Conservation (phyloP, 2,888 invertebrate genomes). For the Eremobia ochroleuca region DNA sequence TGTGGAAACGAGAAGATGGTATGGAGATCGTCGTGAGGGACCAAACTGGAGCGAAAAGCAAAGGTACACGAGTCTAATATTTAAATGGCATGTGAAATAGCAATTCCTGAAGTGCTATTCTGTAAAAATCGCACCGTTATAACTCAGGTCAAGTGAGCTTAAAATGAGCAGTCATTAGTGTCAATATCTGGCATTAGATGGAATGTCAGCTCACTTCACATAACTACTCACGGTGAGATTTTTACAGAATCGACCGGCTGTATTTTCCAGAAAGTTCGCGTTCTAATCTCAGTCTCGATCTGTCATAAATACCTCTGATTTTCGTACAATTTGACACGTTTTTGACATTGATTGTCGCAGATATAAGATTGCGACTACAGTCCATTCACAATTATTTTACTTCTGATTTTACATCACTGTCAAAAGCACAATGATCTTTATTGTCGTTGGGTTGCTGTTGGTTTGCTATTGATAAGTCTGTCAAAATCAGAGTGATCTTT, state of each 20-base stretch:
- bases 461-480: too few relatives aligned
- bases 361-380: neutral
- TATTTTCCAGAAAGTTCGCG: neutral
- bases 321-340: neutral
- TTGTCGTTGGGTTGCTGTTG: too few relatives aligned
- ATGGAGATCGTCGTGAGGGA: conserved; percentile 94
- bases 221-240: too few relatives aligned
- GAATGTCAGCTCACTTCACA: too few relatives aligned
- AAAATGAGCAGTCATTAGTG: too few relatives aligned
- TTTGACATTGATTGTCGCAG: neutral
- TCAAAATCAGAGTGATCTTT: neutral
- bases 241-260: too few relatives aligned
- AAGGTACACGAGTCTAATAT: conserved; percentile 80
- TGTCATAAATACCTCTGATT: neutral
- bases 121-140: too few relatives aligned
- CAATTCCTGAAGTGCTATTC: too few relatives aligned
- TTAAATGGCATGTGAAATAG: neutral
- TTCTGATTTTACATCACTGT: neutral
- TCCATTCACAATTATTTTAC: neutral
- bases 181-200: too few relatives aligned
- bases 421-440: too few relatives aligned
- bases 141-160: too few relatives aligned
- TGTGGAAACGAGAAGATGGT: conserved; percentile 95
- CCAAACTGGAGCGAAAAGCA: conserved; percentile 90
- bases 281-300: neutral